Conservation (phyloP, 2,113 vertebrate species). For the Camarhynchus parvulus region DNA sequence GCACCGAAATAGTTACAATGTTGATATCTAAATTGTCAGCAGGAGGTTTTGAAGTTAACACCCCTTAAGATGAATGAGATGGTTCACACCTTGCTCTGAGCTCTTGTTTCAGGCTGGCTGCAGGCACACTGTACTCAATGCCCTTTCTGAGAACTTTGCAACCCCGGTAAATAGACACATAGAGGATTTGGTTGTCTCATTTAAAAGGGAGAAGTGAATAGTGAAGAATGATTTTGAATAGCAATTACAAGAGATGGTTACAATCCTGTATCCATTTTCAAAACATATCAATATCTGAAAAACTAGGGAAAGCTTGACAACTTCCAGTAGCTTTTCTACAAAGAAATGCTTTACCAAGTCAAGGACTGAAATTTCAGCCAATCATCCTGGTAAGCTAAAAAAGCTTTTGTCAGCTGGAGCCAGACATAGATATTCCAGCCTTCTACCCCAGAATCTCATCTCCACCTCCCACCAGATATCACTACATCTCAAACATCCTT, state of each 20-base stretch:
- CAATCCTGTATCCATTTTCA: neutral
- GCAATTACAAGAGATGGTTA: neutral
- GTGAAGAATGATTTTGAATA: neutral
- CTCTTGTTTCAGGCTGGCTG: neutral
- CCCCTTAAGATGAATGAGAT: slow-evolving; percentile 9
- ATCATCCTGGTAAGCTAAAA: neutral
- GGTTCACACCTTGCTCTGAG: slow-evolving; percentile 36
- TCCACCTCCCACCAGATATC: neutral
- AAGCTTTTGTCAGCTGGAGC: neutral
- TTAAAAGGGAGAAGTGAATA: neutral
- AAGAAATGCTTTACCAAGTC: neutral
- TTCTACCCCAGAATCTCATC: neutral
- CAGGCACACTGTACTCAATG: neutral
- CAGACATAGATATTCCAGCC: neutral
- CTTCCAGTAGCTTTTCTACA: neutral
- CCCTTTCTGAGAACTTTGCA: neutral
- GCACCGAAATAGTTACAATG: slow-evolving; percentile 2
- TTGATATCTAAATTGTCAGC: slow-evolving; percentile 5
- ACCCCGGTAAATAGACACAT: neutral
- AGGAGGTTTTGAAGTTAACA: slow-evolving; percentile 17
- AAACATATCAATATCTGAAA: neutral
- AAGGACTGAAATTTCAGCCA: neutral
- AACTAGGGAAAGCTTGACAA: neutral
- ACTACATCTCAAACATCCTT: neutral
- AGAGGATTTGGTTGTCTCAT: neutral